phyloP scores from a whole-genome alignment of 2,888 invertebrate species.

The Protodeltote pygarga region DNA sequence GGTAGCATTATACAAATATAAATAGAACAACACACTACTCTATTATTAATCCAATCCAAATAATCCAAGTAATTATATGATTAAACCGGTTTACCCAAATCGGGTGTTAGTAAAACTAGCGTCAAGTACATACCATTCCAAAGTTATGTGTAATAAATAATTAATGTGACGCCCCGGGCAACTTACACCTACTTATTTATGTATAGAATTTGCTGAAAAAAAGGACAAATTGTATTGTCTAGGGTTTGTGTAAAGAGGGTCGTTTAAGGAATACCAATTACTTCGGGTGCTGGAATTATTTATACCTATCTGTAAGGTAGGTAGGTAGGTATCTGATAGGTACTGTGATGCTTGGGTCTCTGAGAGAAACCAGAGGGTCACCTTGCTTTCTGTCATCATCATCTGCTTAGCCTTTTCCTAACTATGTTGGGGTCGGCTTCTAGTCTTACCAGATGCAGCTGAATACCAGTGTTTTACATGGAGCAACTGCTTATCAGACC shows the following conservation, averaged over 20 bases:
- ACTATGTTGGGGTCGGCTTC: no score
- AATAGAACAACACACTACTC: neutral
- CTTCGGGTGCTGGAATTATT: neutral
- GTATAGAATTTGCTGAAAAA: slow-evolving; percentile 39
- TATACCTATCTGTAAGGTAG: no score
- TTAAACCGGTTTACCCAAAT: slow-evolving; percentile 16
- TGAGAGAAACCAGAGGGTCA: no score
- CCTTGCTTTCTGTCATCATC: no score
- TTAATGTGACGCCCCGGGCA: slow-evolving; percentile 51
- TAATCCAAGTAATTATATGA: slow-evolving; percentile 4
- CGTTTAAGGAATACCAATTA: slow-evolving; percentile 9
- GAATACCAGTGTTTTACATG: no score
- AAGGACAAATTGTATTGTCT: slow-evolving; percentile 16
- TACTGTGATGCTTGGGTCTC: no score
- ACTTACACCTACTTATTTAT: slow-evolving; percentile 34
- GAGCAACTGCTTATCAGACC: no score
- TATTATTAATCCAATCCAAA: neutral
- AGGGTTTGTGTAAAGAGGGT: slow-evolving; percentile 5
- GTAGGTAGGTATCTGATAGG: no score
- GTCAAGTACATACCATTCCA: slow-evolving; percentile 38
- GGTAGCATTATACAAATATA: neutral
- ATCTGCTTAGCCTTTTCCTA: no score
- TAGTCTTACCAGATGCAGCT: no score
- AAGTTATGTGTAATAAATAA: slow-evolving; percentile 54
- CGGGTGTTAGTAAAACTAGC: slow-evolving; percentile 32